phyloP scores from a whole-genome alignment of 2,888 invertebrate species.

The Amblyteles armatorius region DNA sequence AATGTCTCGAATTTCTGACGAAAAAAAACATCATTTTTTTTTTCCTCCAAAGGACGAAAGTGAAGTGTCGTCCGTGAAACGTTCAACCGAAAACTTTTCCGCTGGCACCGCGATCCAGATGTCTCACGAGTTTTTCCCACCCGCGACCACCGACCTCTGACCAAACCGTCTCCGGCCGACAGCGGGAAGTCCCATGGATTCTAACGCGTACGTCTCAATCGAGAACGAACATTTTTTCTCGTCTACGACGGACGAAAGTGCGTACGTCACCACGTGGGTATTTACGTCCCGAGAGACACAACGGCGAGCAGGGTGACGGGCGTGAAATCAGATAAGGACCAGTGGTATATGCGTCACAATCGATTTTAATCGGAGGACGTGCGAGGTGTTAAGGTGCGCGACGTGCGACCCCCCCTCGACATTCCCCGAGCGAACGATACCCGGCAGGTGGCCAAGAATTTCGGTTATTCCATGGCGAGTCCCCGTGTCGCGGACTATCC shows the following conservation, averaged over 20 bases:
- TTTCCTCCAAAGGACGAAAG: background rate
- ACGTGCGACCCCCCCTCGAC: background rate
- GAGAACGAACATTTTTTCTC: constrained; percentile 20
- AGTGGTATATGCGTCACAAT: constrained; percentile 69
- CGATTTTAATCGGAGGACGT: constrained; percentile 58
- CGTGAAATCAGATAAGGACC: constrained; percentile 71
- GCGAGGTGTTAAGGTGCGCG: constrained; percentile 55
- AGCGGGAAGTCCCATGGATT: constrained; percentile 34
- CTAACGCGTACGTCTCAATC: constrained; percentile 15
- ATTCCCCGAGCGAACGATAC: background rate
- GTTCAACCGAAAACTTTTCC: background rate
- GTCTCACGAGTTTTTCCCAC: constrained; percentile 5
- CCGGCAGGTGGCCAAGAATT: constrained; percentile 60
- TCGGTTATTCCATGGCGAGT: constrained; percentile 47
- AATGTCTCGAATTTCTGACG: background rate
- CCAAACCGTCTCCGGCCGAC: background rate
- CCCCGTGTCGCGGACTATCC: constrained; percentile 9
- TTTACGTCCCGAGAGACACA: constrained; percentile 43
- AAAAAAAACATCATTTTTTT: background rate
- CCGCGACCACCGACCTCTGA: constrained; percentile 25
- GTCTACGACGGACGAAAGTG: constrained; percentile 66
- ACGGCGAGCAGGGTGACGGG: constrained; percentile 58
- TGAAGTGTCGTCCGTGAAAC: background rate
- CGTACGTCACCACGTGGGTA: constrained; percentile 64
- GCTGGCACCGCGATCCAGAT: constrained; percentile 1